Evolutionary conservation across 2,888 invertebrate genomes (phyloP).

Genomic region (Iselma pallidipennis): DNA sequence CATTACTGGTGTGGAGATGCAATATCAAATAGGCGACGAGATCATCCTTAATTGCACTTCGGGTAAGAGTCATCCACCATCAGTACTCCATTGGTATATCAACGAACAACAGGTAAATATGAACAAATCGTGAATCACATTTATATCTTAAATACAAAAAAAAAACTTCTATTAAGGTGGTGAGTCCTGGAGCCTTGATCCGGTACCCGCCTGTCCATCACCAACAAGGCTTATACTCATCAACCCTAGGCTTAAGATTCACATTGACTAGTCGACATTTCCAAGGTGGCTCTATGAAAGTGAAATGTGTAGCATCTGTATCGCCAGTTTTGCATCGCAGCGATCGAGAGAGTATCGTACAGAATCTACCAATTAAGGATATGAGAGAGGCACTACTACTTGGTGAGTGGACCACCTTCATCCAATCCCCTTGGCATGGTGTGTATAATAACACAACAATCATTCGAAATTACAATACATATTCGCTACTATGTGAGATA

Average conservation of each 20-base stretch:
- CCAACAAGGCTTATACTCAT: slow-evolving; percentile 63
- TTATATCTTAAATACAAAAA: slow-evolving; percentile 11
- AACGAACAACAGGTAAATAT: slow-evolving; percentile 70
- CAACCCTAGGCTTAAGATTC: slow-evolving; percentile 62
- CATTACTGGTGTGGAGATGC: slow-evolving; percentile 73
- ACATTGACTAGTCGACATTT: slow-evolving; percentile 62
- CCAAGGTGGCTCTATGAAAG: slow-evolving; percentile 63
- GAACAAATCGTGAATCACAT: slow-evolving; percentile 15
- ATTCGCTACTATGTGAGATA: too few species aligned
- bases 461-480: too few species aligned
- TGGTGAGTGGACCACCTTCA: slow-evolving; percentile 57
- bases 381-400: slow-evolving; percentile 65
- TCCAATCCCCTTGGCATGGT: slow-evolving; percentile 29
- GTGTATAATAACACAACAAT: too few species aligned
- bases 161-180: slow-evolving; percentile 52
- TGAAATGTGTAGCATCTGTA: slow-evolving; percentile 65
- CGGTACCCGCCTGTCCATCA: slow-evolving; percentile 61
- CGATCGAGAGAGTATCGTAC: slow-evolving; percentile 63
- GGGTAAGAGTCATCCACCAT: slow-evolving; percentile 75
- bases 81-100: slow-evolving; percentile 76
- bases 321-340: slow-evolving; percentile 65
- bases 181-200: slow-evolving; percentile 58
- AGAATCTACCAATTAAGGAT: slow-evolving; percentile 62
- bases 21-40: slow-evolving; percentile 74
- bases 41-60: slow-evolving; percentile 78